Percentiles rank a stretch among this genome's conserved stretches.
Conservation (phyloP, 2,113 vertebrate species). For the Syrmaticus mikado region DNA sequence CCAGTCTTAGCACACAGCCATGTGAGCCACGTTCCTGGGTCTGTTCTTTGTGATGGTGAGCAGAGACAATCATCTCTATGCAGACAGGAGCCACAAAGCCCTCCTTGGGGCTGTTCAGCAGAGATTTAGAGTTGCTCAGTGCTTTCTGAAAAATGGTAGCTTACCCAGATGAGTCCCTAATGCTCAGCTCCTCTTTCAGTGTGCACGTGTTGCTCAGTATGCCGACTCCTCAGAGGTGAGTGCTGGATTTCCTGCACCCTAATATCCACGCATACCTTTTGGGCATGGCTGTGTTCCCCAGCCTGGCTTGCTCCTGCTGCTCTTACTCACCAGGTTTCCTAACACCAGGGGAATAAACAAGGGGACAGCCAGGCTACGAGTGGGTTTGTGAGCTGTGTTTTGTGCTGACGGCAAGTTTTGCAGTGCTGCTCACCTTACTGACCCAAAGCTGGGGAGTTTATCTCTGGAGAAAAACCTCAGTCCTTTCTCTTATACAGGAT, state of each 20-base stretch:
- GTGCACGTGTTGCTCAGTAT: constrained; percentile 79
- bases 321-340: constrained; percentile 14
- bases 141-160: background rate
- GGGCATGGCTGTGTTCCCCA: background rate
- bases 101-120: background rate
- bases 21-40: background rate
- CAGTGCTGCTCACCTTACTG: background rate
- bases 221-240: constrained; percentile 81
- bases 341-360: background rate
- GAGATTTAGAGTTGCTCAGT: background rate
- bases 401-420: background rate
- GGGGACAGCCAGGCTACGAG: background rate
- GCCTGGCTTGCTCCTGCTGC: constrained; percentile 3
- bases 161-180: constrained; percentile 13
- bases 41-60: background rate
- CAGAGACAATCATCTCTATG: background rate
- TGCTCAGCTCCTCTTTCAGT: constrained; percentile 74
- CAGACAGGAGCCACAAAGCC: accelerated
- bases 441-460: background rate
- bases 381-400: background rate
- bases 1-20: background rate
- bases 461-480: background rate
- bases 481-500: background rate
- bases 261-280: background rate
- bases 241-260: constrained; percentile 30